These are phyloP conservation scores for Ctenochaetus hawaiiensis DNA, from an alignment of 2,797 vertebrate genomes.

Conservation along the genomic window DNA sequence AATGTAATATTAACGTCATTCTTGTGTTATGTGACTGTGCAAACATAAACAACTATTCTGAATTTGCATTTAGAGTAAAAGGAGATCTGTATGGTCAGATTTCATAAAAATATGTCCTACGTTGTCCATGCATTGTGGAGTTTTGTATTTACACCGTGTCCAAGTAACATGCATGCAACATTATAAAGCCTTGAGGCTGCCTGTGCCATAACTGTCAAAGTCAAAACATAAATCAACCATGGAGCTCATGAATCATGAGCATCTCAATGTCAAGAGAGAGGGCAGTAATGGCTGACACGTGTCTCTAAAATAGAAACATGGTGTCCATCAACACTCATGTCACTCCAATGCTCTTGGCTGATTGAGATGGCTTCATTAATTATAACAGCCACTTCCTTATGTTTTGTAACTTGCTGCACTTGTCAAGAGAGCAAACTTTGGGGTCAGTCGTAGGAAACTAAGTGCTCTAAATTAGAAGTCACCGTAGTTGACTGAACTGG, in stretches of 20 bases:
- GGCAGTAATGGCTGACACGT: conserved; percentile 11
- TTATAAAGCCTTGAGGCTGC: not conserved
- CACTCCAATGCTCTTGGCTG: conserved; percentile 22
- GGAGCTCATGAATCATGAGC: conserved; percentile 14
- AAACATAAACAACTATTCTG: not conserved
- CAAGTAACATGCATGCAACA: not conserved
- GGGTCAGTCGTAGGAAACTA: not conserved
- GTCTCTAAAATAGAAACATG: conserved; percentile 23
- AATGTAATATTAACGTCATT: too few species aligned
- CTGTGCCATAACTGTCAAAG: conserved; percentile 12
- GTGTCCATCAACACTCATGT: conserved; percentile 39
- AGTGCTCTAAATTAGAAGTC: not conserved
- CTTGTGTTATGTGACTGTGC: not conserved
- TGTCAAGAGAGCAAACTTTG: not conserved
- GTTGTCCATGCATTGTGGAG: not conserved
- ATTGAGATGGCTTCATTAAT: conserved; percentile 29
- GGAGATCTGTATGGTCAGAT: not conserved
- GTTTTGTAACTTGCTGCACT: conserved; percentile 6
- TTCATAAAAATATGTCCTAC: not conserved
- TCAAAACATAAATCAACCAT: conserved; percentile 22
- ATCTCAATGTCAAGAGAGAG: conserved; percentile 10
- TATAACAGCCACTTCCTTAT: not conserved
- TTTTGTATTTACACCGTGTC: not conserved
- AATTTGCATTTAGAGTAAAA: not conserved
- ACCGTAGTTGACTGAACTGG: not conserved